Conservation (phyloP, 2,113 vertebrate species). For the Hypanus sabinus region DNA sequence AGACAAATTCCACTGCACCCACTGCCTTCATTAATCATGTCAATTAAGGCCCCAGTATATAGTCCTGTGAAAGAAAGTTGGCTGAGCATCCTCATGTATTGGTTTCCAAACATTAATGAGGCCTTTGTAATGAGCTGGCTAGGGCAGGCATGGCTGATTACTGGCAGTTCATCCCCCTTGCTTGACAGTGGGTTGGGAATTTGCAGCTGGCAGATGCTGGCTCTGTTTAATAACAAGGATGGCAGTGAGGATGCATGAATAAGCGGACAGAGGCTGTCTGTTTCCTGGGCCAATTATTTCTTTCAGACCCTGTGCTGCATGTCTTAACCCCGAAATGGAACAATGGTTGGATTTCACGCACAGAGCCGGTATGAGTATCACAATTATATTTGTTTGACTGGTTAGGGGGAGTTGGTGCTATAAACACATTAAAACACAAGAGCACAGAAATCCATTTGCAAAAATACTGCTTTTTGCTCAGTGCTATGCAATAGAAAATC, state of each 20-base stretch:
- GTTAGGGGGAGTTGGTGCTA: neutral
- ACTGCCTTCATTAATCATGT: conserved; percentile 38
- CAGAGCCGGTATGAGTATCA: conserved; percentile 1
- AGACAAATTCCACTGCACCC: conserved; percentile 36
- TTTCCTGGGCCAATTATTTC: conserved; percentile 38
- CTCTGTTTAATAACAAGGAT: conserved; percentile 38
- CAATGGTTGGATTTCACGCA: conserved; percentile 28
- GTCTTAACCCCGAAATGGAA: conserved; percentile 32
- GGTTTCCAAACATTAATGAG: conserved; percentile 38
- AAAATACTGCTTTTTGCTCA: too few species aligned
- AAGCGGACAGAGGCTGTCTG: conserved; percentile 37
- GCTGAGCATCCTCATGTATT: conserved; percentile 37
- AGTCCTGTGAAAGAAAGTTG: conserved; percentile 37
- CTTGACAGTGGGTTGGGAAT: conserved; percentile 38
- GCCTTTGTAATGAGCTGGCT: conserved; percentile 38
- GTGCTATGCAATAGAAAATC: too few species aligned
- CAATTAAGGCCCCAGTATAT: conserved; percentile 34
- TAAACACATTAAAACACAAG: conserved; percentile 2
- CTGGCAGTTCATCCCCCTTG: conserved; percentile 38
- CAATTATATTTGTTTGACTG: conserved; percentile 31
- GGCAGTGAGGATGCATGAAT: conserved; percentile 38
- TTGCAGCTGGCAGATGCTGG: conserved; percentile 38
- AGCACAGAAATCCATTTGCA: too few species aligned
- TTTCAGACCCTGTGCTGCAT: conserved; percentile 31
- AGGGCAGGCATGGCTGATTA: conserved; percentile 38